These are phyloP conservation scores for Candoia aspera DNA, from an alignment of 2,113 vertebrate genomes.

Conservation along the genomic window DNA sequence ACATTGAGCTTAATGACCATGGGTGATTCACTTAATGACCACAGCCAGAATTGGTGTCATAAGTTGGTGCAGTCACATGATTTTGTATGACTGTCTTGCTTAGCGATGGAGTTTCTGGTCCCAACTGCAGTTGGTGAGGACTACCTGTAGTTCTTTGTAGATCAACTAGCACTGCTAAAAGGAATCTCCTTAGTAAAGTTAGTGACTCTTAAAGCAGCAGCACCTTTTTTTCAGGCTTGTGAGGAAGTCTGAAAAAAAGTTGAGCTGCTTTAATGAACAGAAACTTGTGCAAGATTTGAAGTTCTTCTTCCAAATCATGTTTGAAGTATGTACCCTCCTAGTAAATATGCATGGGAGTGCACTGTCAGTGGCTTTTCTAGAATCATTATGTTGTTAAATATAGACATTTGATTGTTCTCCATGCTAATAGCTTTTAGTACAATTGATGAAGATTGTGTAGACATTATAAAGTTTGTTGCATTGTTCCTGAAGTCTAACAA, in stretches of 20 bases:
- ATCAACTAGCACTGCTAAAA: neutral
- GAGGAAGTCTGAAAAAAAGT: neutral
- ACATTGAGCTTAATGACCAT: neutral
- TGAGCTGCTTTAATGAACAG: neutral
- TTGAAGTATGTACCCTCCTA: neutral
- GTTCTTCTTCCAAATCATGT: neutral
- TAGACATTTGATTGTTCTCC: neutral
- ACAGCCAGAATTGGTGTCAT: neutral
- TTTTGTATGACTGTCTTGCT: no score
- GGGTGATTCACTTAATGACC: neutral
- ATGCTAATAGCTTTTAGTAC: neutral
- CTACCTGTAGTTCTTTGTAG: neutral
- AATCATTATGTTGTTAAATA: neutral
- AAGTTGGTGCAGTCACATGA: neutral
- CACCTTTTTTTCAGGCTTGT: neutral
- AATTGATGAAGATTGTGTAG: neutral
- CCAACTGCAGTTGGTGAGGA: neutral
- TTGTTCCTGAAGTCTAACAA: neutral
- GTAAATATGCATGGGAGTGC: neutral
- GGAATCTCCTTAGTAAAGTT: neutral
- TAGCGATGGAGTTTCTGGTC: no score
- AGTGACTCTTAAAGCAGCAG: neutral
- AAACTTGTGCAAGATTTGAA: neutral
- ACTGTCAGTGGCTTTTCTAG: neutral
- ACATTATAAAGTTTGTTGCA: neutral